Base-by-base conservation (phyloP, 2,888 invertebrate species). In the Nipponacmea schrenckii region DNA sequence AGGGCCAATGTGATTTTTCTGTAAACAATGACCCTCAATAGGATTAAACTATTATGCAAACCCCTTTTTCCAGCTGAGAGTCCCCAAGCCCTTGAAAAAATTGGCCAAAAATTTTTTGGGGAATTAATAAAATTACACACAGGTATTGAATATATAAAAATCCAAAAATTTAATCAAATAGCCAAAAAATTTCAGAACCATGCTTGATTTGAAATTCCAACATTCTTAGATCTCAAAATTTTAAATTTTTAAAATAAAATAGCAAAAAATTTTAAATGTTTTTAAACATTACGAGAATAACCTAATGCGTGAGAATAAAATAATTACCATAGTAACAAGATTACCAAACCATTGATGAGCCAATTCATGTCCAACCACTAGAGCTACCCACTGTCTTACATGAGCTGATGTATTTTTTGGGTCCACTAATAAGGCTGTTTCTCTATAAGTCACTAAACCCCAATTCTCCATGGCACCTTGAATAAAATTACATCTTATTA, bases 311-410 rank as follows among this genome's bases (percentile, higher is more conserved):
- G 17, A 50, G 12, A 24, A 24, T 26, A 39, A 70, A 26, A 3
- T 65, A 45, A 69, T 78, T 77, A 90, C 91, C 97, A 98, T 97
- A 31, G 98, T 98, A 1, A 97, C 97, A 64, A 98, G 91, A 89
- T 98, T 97, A 10, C 98, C 98, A 90, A 98, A 98, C 98, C 98
- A 98, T 89, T 97, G 96, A 89, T 98, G 98, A 3, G 97, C 96
- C 67, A 98, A 90, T 89, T 98, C 98, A 89, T 98, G 98, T 4
- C 88, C 89, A 15, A 91, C 90, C 0, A 96, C 95, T 26, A 96
- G 89, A 0, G 97, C 96, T 26, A 88, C 86, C 83, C 84, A 86
- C 74, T 88, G 87, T 70, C 84, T 83, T 27, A 83, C 77, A 64
- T 83, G 93, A 4, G 95, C 92, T 1, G 97, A 96, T 0, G 97